Evolutionary conservation across 2,113 vertebrate genomes (phyloP), one percentile per base, ranked within the genome.

Genomic region (Nyctibius bracteatus): DNA sequence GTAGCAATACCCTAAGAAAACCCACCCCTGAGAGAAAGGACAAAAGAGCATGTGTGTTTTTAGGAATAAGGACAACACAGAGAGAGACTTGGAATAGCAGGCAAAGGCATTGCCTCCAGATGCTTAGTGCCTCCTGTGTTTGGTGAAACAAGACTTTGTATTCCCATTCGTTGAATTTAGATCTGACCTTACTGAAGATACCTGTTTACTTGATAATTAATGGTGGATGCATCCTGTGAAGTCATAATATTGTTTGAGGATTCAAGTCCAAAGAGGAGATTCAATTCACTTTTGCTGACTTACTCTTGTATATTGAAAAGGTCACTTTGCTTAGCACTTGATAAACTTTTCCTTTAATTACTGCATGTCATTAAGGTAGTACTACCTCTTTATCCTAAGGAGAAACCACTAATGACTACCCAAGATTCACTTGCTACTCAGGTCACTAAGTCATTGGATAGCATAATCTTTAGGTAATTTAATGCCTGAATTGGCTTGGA

Each of bases 381-480:
- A 68, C 13, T 90, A 84, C 41, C 79, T 88, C 59, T 87, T 90
- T 77, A 81, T 86, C 61, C 44, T 65, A 58, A 85, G 62, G 43
- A 85, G 58, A 87, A 90, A 68, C 35, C 66, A 74, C 51, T 89
- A 68, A 89, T 72, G 33, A 72, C 54, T 72, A 33, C 39, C 54
- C 51, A 84, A 91, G 58, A 57, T 59, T 95, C 12, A 20, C 65
- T 57, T 82, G 75, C 57, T 80, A 49, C 49, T 82, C 51, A 62
- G 46, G 44, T 71, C 75, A 91, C 59, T 67, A 82, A 87, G 78
- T 87, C 68, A 79, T 46, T 78, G 79, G 44, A 74, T 33, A 86
- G 62, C 47, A 88, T 74, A 89, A 88, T 85, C 79, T 97, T 92
- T 51, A 67, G 33, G 81, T 86, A 95, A 95, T 94, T 94, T 89